These are phyloP conservation scores for Bombyx huttoni DNA, from an alignment of 2,888 invertebrate genomes.

Conservation along the genomic window DNA sequence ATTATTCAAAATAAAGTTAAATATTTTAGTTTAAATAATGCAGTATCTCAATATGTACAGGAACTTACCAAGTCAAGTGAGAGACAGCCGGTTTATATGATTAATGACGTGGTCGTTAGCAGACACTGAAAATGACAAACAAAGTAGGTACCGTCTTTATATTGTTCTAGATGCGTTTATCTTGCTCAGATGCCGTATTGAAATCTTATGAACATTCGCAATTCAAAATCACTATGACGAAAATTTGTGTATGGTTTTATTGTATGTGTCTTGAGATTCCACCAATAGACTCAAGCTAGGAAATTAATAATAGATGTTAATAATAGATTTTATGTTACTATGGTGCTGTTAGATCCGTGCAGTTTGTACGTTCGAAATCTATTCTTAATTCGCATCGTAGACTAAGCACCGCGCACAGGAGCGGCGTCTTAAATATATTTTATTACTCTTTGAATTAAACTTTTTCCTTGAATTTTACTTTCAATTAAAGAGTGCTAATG, in stretches of 20 bases:
- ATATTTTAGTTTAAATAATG: not conserved
- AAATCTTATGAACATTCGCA: not conserved
- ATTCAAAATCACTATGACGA: too few relatives aligned
- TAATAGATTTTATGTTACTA: too few relatives aligned
- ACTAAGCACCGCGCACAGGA: slow-evolving; percentile 1
- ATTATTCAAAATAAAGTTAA: not conserved
- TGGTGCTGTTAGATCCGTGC: too few relatives aligned
- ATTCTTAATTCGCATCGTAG: not conserved
- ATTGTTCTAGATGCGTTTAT: slow-evolving; percentile 35
- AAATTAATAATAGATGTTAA: too few relatives aligned
- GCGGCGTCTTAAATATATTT: slow-evolving; percentile 18
- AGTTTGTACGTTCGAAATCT: not conserved
- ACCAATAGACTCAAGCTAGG: too few relatives aligned
- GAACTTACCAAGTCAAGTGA: slow-evolving; percentile 29
- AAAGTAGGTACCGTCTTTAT: slow-evolving; percentile 37
- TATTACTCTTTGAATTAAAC: slow-evolving; percentile 14
- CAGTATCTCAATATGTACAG: slow-evolving; percentile 15
- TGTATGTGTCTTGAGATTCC: too few relatives aligned
- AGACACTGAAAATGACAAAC: slow-evolving; percentile 42
- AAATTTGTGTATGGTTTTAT: too few relatives aligned
- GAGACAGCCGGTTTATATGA: slow-evolving; percentile 41
- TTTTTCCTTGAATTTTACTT: slow-evolving; percentile 21
- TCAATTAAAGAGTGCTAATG: slow-evolving; percentile 37
- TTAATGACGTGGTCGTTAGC: slow-evolving; percentile 51
- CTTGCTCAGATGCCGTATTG: slow-evolving; percentile 16